These are phyloP conservation scores for Ganaspis brasiliensis DNA, from an alignment of 2,888 invertebrate genomes.

Conservation along the genomic window DNA sequence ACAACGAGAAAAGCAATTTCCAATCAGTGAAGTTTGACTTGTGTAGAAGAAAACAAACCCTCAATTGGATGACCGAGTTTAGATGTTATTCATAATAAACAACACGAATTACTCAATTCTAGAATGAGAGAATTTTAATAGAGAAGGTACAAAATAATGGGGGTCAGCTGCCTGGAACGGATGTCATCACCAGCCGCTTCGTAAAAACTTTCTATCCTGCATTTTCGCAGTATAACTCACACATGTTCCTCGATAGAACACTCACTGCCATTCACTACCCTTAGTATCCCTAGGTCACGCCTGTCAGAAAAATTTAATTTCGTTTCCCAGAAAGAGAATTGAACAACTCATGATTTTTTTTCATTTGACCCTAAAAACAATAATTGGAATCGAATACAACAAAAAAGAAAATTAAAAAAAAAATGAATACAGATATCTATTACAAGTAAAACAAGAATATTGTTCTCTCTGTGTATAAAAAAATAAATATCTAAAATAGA, in stretches of 20 bases:
- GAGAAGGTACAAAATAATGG: conserved; percentile 68
- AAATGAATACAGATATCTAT: no score
- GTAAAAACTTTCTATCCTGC: conserved; percentile 59
- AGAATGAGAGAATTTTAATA: conserved; percentile 51
- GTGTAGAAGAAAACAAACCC: not conserved
- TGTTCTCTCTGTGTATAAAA: no score
- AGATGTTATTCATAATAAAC: conserved; percentile 3
- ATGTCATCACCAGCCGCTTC: conserved; percentile 71
- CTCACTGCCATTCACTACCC: conserved; percentile 46
- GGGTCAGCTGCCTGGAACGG: conserved; percentile 71
- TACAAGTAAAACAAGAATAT: no score
- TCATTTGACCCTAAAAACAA: not conserved
- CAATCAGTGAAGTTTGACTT: not conserved
- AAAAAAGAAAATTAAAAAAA: no score
- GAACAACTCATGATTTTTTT: not conserved
- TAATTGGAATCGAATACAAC: no score
- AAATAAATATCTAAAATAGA: no score
- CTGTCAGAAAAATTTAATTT: conserved; percentile 23
- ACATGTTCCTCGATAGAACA: conserved; percentile 47
- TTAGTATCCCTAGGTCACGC: conserved; percentile 25
- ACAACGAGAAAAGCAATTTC: no score
- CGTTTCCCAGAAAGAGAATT: not conserved
- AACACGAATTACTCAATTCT: conserved; percentile 5
- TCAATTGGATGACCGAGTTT: not conserved
- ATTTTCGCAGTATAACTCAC: conserved; percentile 57